Base-by-base conservation (phyloP, 1,140 invertebrate genomes). In the Drosophila pandora region DNA sequence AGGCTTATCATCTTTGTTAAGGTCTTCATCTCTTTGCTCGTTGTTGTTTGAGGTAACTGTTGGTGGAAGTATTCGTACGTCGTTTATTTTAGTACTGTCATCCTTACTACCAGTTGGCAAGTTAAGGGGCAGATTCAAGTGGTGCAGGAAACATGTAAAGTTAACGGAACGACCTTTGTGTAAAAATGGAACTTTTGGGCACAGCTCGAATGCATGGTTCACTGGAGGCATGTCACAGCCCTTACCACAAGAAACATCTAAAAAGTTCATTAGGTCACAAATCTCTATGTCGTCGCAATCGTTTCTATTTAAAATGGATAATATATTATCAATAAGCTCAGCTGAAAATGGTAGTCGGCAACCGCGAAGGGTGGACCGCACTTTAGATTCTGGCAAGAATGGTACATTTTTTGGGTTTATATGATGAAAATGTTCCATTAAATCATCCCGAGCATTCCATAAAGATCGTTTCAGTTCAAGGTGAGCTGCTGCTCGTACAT, bases 361-460 rank as follows among this genome's bases (percentile, higher is more conserved):
- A 2, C 94, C 95, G 12, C 94, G 93, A 2, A 96, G 79, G 21
- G 95, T 92, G 39, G 94, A 94, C 2, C 95, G 94, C 45, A 96
- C 72, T 13, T 94, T 92, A 10, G 93, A 76, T 10, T 92, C 92
- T 0, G 92, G 49, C 23, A 96, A 77, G 39, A 92, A 93, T 39
- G 95, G 95, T 5, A 90, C 92, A 52, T 92, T 93, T 0, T 90
- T 69, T 32, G 93, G 92, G 74, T 96, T 95, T 12, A 94, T 93
- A 64, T 95, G 93, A 43, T 93, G 68, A 50, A 97, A 93, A 60
- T 94, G 94, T 85, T 96, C 95, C 57, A 93, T 91, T 0, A 96
- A 79, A 1, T 95, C 93, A 10, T 94, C 94, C 1, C 95, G 91
- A 28, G 95, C 94, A 69, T 95, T 93, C 95, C 95, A 96, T 3